phyloP scores from a whole-genome alignment of 92 coral and sea anemone species.

The Anthopleura xanthogrammica region DNA sequence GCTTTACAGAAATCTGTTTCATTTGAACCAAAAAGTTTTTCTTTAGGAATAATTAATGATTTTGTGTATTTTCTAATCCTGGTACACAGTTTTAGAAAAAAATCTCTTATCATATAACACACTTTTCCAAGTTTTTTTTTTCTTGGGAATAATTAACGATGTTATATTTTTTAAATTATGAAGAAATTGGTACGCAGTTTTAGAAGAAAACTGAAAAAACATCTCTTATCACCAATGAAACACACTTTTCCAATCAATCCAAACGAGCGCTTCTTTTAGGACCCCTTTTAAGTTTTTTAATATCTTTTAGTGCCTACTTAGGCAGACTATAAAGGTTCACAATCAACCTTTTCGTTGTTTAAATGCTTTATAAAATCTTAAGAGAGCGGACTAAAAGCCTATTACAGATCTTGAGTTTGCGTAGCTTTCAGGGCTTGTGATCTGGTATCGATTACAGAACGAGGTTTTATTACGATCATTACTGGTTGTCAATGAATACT shows the following conservation, averaged over 20 bases:
- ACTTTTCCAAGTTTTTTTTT: background rate
- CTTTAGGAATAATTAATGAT: no score
- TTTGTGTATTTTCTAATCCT: no score
- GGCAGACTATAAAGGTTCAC: constrained; percentile 6
- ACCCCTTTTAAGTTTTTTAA: constrained; percentile 10
- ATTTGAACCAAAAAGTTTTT: no score
- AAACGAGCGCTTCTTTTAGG: background rate
- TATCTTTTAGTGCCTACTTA: constrained; percentile 23
- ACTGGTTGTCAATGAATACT: background rate
- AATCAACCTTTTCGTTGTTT: constrained; percentile 25
- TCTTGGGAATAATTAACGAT: background rate
- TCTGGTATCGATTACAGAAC: constrained; percentile 7
- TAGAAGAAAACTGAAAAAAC: no score
- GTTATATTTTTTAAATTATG: background rate
- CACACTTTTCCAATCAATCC: constrained; percentile 3
- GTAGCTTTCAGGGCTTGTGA: background rate
- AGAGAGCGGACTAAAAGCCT: constrained; percentile 45
- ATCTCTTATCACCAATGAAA: background rate
- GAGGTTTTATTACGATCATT: constrained; percentile 1
- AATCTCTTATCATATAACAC: background rate
- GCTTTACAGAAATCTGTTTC: no score
- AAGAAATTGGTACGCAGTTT: background rate
- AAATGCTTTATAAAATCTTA: constrained; percentile 28
- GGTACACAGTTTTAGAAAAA: background rate
- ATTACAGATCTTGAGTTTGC: constrained; percentile 21